Base-by-base conservation (phyloP, 2,888 invertebrate genomes). In the Ormyrus nitidulus region DNA sequence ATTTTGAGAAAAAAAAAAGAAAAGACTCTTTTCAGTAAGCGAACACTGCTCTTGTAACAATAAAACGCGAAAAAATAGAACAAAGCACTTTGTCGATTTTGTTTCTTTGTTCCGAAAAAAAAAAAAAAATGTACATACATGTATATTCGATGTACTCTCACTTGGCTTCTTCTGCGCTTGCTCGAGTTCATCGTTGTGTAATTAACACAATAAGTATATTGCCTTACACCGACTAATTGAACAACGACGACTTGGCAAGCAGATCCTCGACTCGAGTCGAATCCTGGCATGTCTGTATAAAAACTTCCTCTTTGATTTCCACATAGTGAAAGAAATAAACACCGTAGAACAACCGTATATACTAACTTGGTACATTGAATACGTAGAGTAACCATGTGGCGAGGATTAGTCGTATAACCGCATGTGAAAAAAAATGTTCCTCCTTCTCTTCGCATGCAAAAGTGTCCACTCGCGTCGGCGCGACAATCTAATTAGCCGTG, bases 141-240 rank as follows among this genome's bases (percentile, higher is more conserved):
- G 54, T 19, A 70, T 11, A 72, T 61, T 61, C 65, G 53, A 62
- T 71, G 58, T 62, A 11, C 65, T 66, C 61, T 78, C 54, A 70
- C 64, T 69, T 71, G 68, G 81, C 79, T 77, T 81, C 62, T 76
- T 79, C 79, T 75, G 56, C 54, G 81, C 81, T 81, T 81, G 81
- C 77, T 77, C 74, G 59, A 34, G 77, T 80, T 72, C 11, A 65
- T 77, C 80, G 77, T 80, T 80, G 77, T 69, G 13, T 73, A 76
- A 59, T 66, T 78, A 2, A 53, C 10, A n/a, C 48, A 46, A 58
- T 19, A 66, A 34, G 34, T 46, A 48, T 49, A 8, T 34, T 62
- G 65, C 34, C 48, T 34, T 13, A 49, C 49, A 13, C n/a, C 48
- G 34, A 49, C 46, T 49, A 65, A 65, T 49, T 19, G 69, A 58